Base-by-base conservation (phyloP, 92 coral and sea anemone species). In the Isaurus tuberculatus region DNA sequence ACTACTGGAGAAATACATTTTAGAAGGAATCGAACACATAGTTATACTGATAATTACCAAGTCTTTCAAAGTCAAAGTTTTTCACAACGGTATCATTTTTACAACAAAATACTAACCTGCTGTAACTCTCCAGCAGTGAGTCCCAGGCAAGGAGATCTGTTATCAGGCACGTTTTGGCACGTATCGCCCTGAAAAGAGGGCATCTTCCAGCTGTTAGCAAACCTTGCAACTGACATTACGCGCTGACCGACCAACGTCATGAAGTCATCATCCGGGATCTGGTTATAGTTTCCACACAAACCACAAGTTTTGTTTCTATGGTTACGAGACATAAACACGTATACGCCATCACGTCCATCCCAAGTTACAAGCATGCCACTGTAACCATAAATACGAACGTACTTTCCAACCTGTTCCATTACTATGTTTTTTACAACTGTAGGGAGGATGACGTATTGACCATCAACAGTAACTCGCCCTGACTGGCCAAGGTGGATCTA, bases 181-280 rank as follows among this genome's bases (percentile, higher is more conserved):
- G 27, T 36, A 75, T 90, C 92, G 36, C 85, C 89, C 34, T 58
- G 82, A 36, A 90, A 80, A 29, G 77, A 75, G 23, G 94, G 85
- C 98, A 94, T 94, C 84, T 92, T 94, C 91, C 91, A 94, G 77
- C 98, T 94, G 83, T 94, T 94, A 53, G 91, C 98, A 79, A 94
- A 94, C 74, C 61, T 83, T 63, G 94, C 93, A 33, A 90, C 92
- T n/a, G 96, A 92, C 17, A 90, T 77, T 25, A 90, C 95, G 32
- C 43, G 91, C 43, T 90, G 91, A 69, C 96, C 93, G 49, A 89
- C 74, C 8, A 87, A 81, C 48, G 96, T 94, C 58, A 86, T 84
- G 51, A 94, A 37, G 75, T 94, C 98, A 58, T 94, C 96, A 44
- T 82, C 84, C 61, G 96, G 94, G 40, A 73, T 68, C 27, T 95